Conservation (phyloP, 2,888 invertebrate genomes). For the Syrphus vitripennis region DNA sequence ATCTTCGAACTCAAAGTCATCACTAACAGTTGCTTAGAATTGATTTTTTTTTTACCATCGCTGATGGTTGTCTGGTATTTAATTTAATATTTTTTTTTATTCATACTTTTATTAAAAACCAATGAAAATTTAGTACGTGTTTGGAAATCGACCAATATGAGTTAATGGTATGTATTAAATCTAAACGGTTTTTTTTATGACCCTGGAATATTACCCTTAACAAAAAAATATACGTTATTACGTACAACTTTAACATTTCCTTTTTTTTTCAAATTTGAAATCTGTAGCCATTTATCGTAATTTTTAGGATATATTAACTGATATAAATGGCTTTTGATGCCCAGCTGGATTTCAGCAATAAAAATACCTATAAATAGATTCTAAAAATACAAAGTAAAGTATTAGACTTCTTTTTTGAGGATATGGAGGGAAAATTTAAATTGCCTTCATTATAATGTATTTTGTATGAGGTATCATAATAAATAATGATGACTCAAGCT, state of each 20-base stretch:
- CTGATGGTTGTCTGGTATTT: not conserved
- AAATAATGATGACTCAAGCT: too few relatives aligned
- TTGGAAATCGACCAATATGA: not conserved
- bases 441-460: too few relatives aligned
- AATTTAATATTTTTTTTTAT: not conserved
- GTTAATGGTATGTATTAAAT: not conserved
- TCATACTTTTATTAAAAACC: not conserved
- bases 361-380: not conserved
- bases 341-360: not conserved
- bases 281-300: not conserved
- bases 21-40: too few relatives aligned
- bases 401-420: not conserved
- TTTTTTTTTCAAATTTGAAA: not conserved
- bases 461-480: too few relatives aligned
- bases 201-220: not conserved
- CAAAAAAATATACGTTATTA: too few relatives aligned
- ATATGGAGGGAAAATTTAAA: not conserved
- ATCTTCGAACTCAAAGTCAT: too few relatives aligned
- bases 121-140: not conserved
- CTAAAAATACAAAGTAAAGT: not conserved
- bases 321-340: not conserved
- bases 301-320: not conserved
- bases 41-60: too few relatives aligned
- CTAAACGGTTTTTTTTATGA: not conserved
- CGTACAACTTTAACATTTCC: not conserved